Base-by-base conservation (phyloP, 2,888 invertebrate genomes). In the Anaspis maculata region DNA sequence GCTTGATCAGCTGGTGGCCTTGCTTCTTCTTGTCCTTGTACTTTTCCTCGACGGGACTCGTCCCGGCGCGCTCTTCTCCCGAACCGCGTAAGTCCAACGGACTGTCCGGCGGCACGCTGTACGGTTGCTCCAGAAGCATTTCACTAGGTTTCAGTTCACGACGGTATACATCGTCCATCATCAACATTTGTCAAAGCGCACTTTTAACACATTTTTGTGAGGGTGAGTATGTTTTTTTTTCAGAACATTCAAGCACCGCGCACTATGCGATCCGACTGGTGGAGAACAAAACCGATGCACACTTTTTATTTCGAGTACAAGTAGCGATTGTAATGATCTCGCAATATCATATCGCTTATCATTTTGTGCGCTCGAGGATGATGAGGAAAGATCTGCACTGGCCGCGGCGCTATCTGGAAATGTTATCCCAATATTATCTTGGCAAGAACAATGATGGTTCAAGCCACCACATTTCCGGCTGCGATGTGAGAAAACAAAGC, bases 1-100 rank as follows among this genome's bases (percentile, higher is more conserved):
- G 98, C 63, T 98, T 98, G 47, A 95, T 88, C 44, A 86, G 69
- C 48, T 77, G 76, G 1, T 76, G 74, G 50, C 62, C 42, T 61
- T 68, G 39, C 62, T 36, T 44, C 23, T 44, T 44, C n/a, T 49
- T 45, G 1, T 52, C 50, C 12, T 39, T 37, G 13, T 24, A 21
- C 30, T 41, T 49, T 23, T 45, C 48, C 9, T 57, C 57, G 3
- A 57, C 51, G 31, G 46, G 40, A 6, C 39, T 38, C 33, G 53
- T 54, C 3, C 48, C 37, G n/a, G 57, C 57, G 31, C 47, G 25
- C n/a, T 57, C 57, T 5, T 41, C 39, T 3, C 51, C 34, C 26
- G 53, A 44, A n/a, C 66, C 68, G 22, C 69, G 60, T 13, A 70
- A 51, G 49, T 70, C 70, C 41, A 70, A 49, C 7, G 70, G 71